Conservation (phyloP, 2,797 vertebrate genomes). For the Gambelia wislizenii region DNA sequence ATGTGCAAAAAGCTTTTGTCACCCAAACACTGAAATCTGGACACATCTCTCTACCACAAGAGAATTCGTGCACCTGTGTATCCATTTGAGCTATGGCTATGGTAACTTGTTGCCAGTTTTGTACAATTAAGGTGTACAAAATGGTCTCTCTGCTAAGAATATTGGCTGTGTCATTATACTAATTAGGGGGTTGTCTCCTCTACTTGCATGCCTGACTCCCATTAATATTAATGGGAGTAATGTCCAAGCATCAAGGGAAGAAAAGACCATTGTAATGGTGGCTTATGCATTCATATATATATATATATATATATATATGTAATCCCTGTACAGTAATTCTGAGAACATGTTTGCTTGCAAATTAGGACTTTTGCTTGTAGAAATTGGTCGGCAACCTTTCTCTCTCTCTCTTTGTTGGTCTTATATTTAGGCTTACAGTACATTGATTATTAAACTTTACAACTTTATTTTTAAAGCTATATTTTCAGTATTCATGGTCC, state of each 20-base stretch:
- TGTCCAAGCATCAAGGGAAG: slow-evolving; percentile 72
- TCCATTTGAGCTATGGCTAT: slow-evolving; percentile 66
- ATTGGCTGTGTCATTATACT: slow-evolving; percentile 70
- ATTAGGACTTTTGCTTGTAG: slow-evolving; percentile 7
- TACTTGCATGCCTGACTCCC: slow-evolving; percentile 66
- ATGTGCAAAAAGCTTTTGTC: slow-evolving; percentile 56
- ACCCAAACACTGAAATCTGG: slow-evolving; percentile 70
- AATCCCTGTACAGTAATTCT: slow-evolving; percentile 13
- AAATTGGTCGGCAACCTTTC: neutral
- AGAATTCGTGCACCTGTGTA: slow-evolving; percentile 67
- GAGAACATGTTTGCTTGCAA: slow-evolving; percentile 16
- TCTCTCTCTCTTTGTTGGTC: neutral
- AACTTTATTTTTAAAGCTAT: slow-evolving; percentile 22
- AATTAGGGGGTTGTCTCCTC: slow-evolving; percentile 62
- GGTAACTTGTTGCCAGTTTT: slow-evolving; percentile 75
- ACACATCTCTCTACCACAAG: slow-evolving; percentile 65
- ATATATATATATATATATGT: neutral
- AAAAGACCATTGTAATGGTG: slow-evolving; percentile 73
- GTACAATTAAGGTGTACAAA: slow-evolving; percentile 78
- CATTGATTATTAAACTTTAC: neutral
- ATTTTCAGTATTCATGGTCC: slow-evolving; percentile 21
- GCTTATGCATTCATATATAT: slow-evolving; percentile 25
- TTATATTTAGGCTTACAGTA: neutral
- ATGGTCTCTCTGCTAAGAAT: slow-evolving; percentile 75
- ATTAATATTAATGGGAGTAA: slow-evolving; percentile 79